phyloP scores from a whole-genome alignment of 2,797 vertebrate genomes.

The Tadarida brasiliensis region DNA sequence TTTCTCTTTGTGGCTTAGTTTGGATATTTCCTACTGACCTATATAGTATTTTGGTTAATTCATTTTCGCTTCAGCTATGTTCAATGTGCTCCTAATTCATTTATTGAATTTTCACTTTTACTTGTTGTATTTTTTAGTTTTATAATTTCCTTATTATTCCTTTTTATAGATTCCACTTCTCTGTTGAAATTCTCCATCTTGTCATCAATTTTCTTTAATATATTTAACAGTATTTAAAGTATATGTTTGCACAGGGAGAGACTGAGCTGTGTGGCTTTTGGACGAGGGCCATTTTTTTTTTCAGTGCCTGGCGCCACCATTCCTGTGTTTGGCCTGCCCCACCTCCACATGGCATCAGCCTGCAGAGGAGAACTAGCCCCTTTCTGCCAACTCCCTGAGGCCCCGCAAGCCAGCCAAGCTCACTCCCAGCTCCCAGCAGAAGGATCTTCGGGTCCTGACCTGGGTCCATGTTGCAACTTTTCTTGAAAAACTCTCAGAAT shows the following conservation, averaged over 20 bases:
- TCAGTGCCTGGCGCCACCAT: neutral
- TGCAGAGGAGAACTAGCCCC: neutral
- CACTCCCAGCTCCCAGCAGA: neutral
- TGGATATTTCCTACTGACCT: neutral
- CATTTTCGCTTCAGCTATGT: conserved; percentile 6
- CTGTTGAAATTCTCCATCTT: conserved; percentile 28
- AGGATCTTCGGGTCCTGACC: neutral
- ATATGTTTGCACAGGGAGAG: neutral
- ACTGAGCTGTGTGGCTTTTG: neutral
- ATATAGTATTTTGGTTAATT: neutral
- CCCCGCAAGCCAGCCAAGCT: neutral
- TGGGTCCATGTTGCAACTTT: neutral
- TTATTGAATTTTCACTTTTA: conserved; percentile 38
- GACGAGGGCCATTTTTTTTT: neutral
- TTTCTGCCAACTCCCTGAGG: neutral
- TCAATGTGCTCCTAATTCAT: conserved; percentile 1
- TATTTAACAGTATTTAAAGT: conserved; percentile 15
- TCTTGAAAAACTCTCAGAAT: neutral
- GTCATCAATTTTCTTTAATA: neutral
- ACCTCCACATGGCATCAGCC: neutral
- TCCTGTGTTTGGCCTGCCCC: neutral
- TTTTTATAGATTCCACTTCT: neutral
- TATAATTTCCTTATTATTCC: neutral
- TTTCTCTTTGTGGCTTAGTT: neutral
- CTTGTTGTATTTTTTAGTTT: conserved; percentile 25